phyloP scores from a whole-genome alignment of 30 jellyfish, hydroid and myxozoan genomes.

The Mastigias papua region DNA sequence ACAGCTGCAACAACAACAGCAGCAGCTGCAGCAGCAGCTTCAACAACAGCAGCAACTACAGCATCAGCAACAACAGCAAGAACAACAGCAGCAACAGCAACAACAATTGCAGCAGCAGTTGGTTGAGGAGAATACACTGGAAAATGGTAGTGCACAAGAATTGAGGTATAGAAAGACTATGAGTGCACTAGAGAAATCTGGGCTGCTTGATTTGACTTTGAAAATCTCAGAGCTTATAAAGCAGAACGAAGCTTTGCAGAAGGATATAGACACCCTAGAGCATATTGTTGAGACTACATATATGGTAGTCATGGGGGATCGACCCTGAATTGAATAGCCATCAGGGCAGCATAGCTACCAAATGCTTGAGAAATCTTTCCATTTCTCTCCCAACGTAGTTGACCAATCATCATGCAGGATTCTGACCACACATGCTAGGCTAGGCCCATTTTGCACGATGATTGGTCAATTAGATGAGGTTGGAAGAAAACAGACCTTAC shows the following conservation, averaged over 20 bases:
- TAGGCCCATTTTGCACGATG: too few relatives aligned
- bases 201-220: constrained; percentile 77
- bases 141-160: neutral
- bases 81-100: neutral
- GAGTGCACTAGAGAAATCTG: constrained; percentile 75
- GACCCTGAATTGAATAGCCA: neutral
- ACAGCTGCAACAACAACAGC: neutral
- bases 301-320: constrained; percentile 22
- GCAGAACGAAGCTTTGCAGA: constrained; percentile 75
- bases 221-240: constrained; percentile 73
- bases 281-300: constrained; percentile 73
- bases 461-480: too few relatives aligned
- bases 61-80: neutral
- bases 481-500: too few relatives aligned
- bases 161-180: constrained; percentile 64
- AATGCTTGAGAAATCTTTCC: too few relatives aligned
- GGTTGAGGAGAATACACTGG: neutral
- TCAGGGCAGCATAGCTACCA: too few relatives aligned
- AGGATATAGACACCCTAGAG: constrained; percentile 76
- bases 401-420: too few relatives aligned
- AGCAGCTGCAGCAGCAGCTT: neutral
- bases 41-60: neutral
- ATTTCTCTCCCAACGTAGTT: too few relatives aligned
- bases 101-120: neutral
- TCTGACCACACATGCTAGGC: too few relatives aligned